phyloP scores from a whole-genome alignment of 2,888 invertebrate genomes.

The Crossocerus cetratus region DNA sequence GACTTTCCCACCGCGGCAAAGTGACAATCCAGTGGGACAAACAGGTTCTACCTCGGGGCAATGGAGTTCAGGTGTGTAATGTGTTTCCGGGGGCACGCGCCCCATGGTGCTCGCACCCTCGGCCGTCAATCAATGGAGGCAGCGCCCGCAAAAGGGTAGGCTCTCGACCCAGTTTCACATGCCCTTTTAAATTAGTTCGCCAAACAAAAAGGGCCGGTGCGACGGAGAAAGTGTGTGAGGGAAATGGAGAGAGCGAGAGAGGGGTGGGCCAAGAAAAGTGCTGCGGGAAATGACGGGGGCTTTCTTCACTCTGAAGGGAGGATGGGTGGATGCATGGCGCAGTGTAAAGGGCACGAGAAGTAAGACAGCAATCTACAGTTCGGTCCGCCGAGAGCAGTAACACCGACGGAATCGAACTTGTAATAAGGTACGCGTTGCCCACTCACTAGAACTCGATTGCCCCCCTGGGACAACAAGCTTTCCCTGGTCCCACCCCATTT shows the following conservation, averaged over 20 bases:
- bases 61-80: background rate
- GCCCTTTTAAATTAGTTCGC: constrained; percentile 60
- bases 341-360: constrained; percentile 50
- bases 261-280: constrained; percentile 12
- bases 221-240: constrained; percentile 10
- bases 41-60: background rate
- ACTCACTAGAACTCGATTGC: constrained; percentile 66
- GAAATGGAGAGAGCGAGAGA: constrained; percentile 14
- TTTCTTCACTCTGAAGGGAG: constrained; percentile 18
- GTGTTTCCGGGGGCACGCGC: constrained; percentile 1
- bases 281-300: constrained; percentile 48
- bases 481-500: constrained; percentile 21
- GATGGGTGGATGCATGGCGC: constrained; percentile 19
- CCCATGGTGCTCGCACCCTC: background rate
- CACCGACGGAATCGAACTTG: constrained; percentile 72
- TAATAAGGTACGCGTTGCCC: constrained; percentile 69
- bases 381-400: constrained; percentile 69
- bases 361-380: constrained; percentile 64
- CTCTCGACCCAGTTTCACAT: constrained; percentile 49
- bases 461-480: constrained; percentile 54
- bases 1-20: too few relatives aligned
- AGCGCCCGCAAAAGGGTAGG: constrained; percentile 18
- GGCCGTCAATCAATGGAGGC: background rate
- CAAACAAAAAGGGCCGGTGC: constrained; percentile 40
- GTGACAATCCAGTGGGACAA: too few relatives aligned